Conservation (phyloP, 1,140 invertebrate species). For the Agraylea sexmaculata region DNA sequence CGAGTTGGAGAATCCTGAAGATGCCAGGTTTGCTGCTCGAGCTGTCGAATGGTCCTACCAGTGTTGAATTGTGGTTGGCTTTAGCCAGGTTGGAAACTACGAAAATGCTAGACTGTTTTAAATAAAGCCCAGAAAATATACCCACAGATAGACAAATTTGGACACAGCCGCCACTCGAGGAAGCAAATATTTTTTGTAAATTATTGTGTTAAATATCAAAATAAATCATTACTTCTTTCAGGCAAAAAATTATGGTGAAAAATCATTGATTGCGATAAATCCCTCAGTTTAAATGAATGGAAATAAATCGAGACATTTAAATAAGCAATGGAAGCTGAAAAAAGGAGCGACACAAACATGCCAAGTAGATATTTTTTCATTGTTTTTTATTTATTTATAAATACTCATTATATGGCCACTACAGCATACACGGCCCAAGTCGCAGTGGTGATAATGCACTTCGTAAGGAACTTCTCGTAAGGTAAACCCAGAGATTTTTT, state of each 20-base stretch:
- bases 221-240: slow-evolving; percentile 21
- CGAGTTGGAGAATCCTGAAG: slow-evolving; percentile 95
- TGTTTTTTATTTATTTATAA: no score
- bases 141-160: slow-evolving; percentile 97
- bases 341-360: slow-evolving; percentile 85
- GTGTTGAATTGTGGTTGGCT: slow-evolving; percentile 96
- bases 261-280: slow-evolving; percentile 90
- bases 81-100: slow-evolving; percentile 93
- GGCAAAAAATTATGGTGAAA: slow-evolving; percentile 92
- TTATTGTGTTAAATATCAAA: no score
- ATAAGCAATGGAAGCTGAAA: slow-evolving; percentile 96
- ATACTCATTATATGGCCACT: no score
- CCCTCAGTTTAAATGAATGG: slow-evolving; percentile 92
- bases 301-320: slow-evolving; percentile 99
- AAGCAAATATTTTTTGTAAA: slow-evolving; percentile 83
- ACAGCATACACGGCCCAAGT: no score
- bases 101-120: slow-evolving; percentile 95
- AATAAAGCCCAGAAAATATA: slow-evolving; percentile 99
- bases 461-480: no score
- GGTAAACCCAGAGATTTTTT: no score
- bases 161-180: slow-evolving; percentile 96
- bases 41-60: slow-evolving; percentile 97
- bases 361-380: no score
- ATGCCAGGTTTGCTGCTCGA: slow-evolving; percentile 85
- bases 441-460: no score